Evolutionary conservation across 2,797 vertebrate genomes (phyloP), one percentile per base, ranked within the genome.

Genomic region (Pipistrellus kuhlii): DNA sequence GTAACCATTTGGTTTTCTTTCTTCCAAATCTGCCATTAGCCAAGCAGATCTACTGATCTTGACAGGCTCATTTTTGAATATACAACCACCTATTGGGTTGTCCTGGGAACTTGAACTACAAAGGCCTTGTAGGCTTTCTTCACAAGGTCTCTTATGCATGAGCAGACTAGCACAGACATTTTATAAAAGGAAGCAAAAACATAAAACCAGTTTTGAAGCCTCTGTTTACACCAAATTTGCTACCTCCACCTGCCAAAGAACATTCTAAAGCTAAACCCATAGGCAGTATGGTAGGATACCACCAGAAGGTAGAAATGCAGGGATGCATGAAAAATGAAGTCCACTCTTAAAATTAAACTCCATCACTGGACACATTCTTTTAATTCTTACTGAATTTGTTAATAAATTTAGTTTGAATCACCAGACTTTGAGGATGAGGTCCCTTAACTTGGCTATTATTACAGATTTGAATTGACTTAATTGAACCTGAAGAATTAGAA

Each of bases 61-160:
- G 13, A 59, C 17, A 5, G 2, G 14, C 14, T 68, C 14, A 17
- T 55, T 90, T 78, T 35, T 80, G 23, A 55, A 17, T 53, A 68
- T 35, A 6, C 18, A 83, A 0, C 57, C 6, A 48, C 2, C 18
- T 27, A 0, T 35, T 71, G 6, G 1, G 18, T 20, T 10, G 11
- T 46, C 4, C 23, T 3, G 4, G 20, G 20, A 72, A 1, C 5
- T 3, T 72, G 46, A 8, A 53, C 1, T 53, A 64, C 5, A 4
- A 38, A 13, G 1, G 3, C 32, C 41, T 23, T 81, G 30, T 25
- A 25, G 4, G 15, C 10, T 90, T 66, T 20, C 41, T 59, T 57
- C 12, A 6, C 14, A 9, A 30, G 9, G 15, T 76, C 4, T 59
- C 3, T 87, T 10, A 14, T 48, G 57, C 9, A 8, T 0, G 2